Evolutionary conservation across 2,888 invertebrate species (phyloP), one percentile per base, ranked within the genome.

Genomic region (Tromatobia lineatoria): DNA sequence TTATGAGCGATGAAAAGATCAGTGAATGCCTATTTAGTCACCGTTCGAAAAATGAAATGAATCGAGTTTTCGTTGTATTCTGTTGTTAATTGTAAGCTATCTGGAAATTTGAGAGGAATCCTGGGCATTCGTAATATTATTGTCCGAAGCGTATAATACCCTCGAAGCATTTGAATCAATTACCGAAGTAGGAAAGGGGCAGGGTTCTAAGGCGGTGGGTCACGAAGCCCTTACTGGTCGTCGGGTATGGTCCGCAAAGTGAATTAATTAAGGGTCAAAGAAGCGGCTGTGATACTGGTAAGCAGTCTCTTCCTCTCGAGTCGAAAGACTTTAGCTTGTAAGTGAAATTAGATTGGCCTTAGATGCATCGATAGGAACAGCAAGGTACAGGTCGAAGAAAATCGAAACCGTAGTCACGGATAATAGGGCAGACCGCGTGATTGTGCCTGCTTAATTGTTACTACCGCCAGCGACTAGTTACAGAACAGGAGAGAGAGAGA

Each of bases 161-260:
- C 88, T 86, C 70, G 87, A 87, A 89, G 87, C 89, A 91, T 92
- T 92, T 91, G 90, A 92, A 91, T 92, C 91, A 91, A 92, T 92
- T 92, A 91, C 87, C 82, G 87, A 88, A 90, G 84, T 15, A 50
- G 54, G 50, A 18, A 52, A 57, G 59, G 29, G 45, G 25, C 10
- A 45, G 50, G 74, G 88, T 86, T 89, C 87, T 87, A 69, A 82
- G 87, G 84, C 57, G 23, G 29, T 25, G 69, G 69, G 73, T 78
- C 52, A 88, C 88, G 80, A 86, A 89, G 87, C 85, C 89, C 85
- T 86, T 85, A 90, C 89, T 89, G 89, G 89, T 88, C 88, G 88
- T 76, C 87, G 88, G 80, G 86, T 90, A 85, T 85, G 85, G 88
- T 84, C 74, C 82, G 88, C 88, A 90, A 91, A 91, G 89, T 91